A percentile compares a stretch with the other conserved stretches of the same genome.
phyloP scores from a whole-genome alignment of 2,797 vertebrate species.

The Antrozous pallidus region DNA sequence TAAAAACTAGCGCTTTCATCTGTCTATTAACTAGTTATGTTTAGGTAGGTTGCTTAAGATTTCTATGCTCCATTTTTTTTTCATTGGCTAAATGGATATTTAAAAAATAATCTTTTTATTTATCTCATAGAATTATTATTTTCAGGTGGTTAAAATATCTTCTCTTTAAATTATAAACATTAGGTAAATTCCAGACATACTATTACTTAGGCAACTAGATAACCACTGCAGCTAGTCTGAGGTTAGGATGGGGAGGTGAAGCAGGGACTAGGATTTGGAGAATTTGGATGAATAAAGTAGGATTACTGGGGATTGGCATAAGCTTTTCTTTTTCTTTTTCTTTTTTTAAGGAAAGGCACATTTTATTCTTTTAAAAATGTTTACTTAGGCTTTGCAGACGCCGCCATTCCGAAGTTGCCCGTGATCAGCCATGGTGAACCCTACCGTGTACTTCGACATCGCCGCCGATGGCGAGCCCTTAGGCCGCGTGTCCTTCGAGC shows the following conservation, averaged over 20 bases:
- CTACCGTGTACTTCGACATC: no score
- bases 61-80: neutral
- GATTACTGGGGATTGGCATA: neutral
- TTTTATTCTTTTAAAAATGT: no score
- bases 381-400: no score
- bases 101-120: constrained; percentile 16
- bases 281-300: constrained; percentile 14
- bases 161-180: constrained; percentile 33
- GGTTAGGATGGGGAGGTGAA: neutral
- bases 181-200: constrained; percentile 30
- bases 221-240: neutral
- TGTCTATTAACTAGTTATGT: neutral
- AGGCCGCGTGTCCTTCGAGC: no score
- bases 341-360: no score
- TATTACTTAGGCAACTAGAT: constrained; percentile 27
- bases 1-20: constrained; percentile 5
- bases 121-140: neutral
- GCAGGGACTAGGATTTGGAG: neutral
- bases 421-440: no score
- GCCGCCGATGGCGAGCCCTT: no score
- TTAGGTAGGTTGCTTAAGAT: neutral
- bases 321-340: neutral
- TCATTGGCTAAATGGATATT: neutral
- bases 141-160: constrained; percentile 30
- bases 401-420: no score